Base-by-base conservation (phyloP, 2,888 invertebrate genomes). In the Aproaerema taeniolella region DNA sequence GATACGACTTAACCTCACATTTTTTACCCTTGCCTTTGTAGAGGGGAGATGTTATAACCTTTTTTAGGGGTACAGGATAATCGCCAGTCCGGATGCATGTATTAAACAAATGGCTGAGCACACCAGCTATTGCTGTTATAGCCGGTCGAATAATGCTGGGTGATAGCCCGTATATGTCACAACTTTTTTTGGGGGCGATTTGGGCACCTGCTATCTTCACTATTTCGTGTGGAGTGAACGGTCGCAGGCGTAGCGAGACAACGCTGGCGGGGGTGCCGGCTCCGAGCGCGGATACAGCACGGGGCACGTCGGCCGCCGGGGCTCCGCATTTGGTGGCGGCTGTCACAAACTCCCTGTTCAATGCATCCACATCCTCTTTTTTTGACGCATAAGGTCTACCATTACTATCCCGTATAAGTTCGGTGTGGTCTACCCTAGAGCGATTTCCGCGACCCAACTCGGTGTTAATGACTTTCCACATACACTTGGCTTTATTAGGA, bases 21-120 rank as follows among this genome's bases (percentile, higher is more conserved):
- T 37, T 37, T 12, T 29, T 37, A 7, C 37, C 30, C 15, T 37
- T 37, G 1, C 35, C 28, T 11, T 28, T 36, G 11, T 37, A 37
- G 1, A 37, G 37, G 1, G 37, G 29, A 1, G 12, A 17, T 11
- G 30, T 30, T 12, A 30, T 37, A 2, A 37, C 30, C 17, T 13
- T 12, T 11, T 37, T 37, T 0, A 37, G 12, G 5, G 17, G 2
- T 7, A 11, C 12, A 1, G 37, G 29, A 25, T 15, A 37, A 11
- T 8, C 8, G 8, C 37, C 29, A 6, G 6, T 8, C 1, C 13
- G 10, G 0, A 37, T 7, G 10, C 17, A 29, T 12, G 12, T 6
- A 9, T 30, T 30, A 8, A 16, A 30, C 2, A 37, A 8, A 9
- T 8, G 4, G 9, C 16, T 5, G 1, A 37, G 7, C 8, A n/a